These are phyloP conservation scores for Neodiprion fabricii DNA, from an alignment of 1,140 invertebrate species.

Conservation along the genomic window DNA sequence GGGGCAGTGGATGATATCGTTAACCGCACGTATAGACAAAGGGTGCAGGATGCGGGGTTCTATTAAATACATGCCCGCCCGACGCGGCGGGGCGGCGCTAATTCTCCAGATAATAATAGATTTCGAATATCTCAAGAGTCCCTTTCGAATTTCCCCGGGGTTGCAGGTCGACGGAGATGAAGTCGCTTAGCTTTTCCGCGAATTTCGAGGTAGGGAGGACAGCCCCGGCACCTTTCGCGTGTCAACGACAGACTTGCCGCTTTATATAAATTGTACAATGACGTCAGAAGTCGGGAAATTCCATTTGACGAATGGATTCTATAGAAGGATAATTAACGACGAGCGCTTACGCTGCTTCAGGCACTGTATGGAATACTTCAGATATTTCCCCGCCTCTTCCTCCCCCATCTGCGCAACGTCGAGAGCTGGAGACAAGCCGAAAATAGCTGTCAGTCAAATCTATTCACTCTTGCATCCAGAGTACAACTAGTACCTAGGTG, in stretches of 20 bases:
- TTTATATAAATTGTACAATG: neutral
- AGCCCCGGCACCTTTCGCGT: neutral
- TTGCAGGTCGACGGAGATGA: neutral
- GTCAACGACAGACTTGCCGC: neutral
- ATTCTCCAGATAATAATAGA: neutral
- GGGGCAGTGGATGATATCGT: neutral
- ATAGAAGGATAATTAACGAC: neutral
- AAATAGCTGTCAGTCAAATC: no score
- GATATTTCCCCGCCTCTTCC: neutral
- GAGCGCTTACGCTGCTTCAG: no score
- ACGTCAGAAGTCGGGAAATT: constrained; percentile 2
- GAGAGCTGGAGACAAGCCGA: no score
- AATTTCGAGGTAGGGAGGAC: neutral
- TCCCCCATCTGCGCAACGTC: neutral
- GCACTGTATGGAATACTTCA: neutral
- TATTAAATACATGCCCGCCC: neutral
- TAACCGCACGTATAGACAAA: neutral
- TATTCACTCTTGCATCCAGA: no score
- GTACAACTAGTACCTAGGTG: no score
- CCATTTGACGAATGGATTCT: neutral
- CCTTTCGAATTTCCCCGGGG: neutral
- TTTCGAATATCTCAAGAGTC: neutral
- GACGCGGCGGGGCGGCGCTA: neutral
- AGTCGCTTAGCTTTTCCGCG: neutral
- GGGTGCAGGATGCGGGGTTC: neutral